Conservation (phyloP, 2,888 invertebrate genomes). For the Meandrusa payeni region DNA sequence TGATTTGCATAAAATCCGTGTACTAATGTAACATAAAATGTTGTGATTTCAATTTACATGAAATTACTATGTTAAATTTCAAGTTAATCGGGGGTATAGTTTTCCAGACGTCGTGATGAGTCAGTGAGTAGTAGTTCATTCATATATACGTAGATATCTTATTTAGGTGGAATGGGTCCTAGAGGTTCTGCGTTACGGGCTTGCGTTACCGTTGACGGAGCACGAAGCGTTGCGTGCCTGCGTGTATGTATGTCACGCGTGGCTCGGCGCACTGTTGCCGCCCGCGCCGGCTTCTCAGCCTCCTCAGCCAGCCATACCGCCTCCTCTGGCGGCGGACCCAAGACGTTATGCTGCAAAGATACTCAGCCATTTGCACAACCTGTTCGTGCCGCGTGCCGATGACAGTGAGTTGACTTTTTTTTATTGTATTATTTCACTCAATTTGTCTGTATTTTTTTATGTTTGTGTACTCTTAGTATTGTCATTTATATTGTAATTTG, state of each 20-base stretch:
- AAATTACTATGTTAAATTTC: no score
- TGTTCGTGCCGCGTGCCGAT: conserved; percentile 95
- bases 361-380: conserved; percentile 94
- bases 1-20: no score
- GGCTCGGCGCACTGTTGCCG: conserved; percentile 93
- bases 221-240: conserved; percentile 97
- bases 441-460: no score
- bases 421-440: no score
- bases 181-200: conserved; percentile 94
- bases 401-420: conserved; percentile 91
- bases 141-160: no score
- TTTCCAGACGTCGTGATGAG: no score
- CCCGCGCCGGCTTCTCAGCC: conserved; percentile 92
- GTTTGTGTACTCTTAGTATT: no score
- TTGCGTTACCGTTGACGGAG: conserved; percentile 93
- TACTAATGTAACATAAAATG: no score
- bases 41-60: no score
- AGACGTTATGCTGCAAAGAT: conserved; percentile 95
- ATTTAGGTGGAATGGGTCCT: conserved; percentile 91
- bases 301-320: conserved; percentile 93
- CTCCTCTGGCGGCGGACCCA: conserved; percentile 93
- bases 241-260: conserved; percentile 97
- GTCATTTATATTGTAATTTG: no score
- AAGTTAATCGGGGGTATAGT: no score
- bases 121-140: no score